Percentiles rank a stretch among this genome's conserved stretches.
phyloP scores from a whole-genome alignment of 1,140 invertebrate genomes.

The Macrobrachium nipponense region DNA sequence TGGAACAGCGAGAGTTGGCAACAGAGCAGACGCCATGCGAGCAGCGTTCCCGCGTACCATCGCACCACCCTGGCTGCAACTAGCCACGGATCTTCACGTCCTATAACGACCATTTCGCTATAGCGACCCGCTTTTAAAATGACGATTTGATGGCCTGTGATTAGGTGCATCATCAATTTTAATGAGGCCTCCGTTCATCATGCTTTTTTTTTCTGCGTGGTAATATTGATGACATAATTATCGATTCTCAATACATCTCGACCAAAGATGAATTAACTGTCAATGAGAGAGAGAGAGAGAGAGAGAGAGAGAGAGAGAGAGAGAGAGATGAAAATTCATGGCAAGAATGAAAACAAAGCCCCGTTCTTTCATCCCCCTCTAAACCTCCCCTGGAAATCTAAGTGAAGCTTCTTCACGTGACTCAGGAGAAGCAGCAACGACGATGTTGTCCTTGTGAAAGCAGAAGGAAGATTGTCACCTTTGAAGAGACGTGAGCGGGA shows the following conservation, averaged over 20 bases:
- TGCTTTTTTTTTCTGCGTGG: constrained; percentile 28
- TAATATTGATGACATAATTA: constrained; percentile 52
- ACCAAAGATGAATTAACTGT: constrained; percentile 5
- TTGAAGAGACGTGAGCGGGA: too few species aligned
- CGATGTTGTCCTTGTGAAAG: background rate
- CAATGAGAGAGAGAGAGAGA: background rate
- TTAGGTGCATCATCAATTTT: constrained; percentile 61
- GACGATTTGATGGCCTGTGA: constrained; percentile 57
- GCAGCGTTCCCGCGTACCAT: constrained; percentile 19
- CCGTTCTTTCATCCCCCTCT: too few species aligned
- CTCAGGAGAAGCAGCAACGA: background rate
- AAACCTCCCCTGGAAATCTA: too few species aligned
- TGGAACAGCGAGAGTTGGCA: background rate
- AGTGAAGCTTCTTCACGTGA: background rate
- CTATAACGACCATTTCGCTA: constrained; percentile 57
- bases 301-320: constrained; percentile 28
- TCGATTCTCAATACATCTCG: constrained; percentile 14
- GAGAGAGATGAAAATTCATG: constrained; percentile 1
- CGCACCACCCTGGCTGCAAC: constrained; percentile 30
- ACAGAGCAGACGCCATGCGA: constrained; percentile 34
- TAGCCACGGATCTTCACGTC: constrained; percentile 28
- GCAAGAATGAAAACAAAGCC: background rate
- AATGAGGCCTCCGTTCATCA: constrained; percentile 45
- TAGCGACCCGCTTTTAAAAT: constrained; percentile 58
- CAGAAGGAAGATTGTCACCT: background rate